A percentile compares a stretch with the other conserved stretches of the same genome.
phyloP scores from a whole-genome alignment of 2,888 invertebrate species.

The Napeogenes sylphis region DNA sequence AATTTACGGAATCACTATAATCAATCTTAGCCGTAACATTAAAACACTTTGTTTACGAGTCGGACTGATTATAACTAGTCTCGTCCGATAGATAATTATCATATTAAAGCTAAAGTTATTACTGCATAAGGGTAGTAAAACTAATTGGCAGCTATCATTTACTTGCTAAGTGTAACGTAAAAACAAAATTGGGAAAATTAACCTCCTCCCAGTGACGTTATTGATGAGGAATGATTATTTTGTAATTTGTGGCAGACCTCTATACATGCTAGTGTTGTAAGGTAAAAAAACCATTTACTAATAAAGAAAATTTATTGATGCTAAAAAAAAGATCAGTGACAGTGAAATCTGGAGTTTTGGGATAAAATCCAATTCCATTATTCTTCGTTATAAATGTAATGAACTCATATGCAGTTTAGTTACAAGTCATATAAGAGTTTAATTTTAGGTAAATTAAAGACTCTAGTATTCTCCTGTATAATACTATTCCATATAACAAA shows the following conservation, averaged over 20 bases:
- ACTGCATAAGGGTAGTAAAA: conserved; percentile 71
- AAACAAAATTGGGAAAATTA: conserved; percentile 67
- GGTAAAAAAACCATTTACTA: background rate
- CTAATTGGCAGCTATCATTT: conserved; percentile 3
- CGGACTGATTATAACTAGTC: conserved; percentile 53
- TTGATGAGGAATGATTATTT: conserved; percentile 69
- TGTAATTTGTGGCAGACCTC: conserved; percentile 58
- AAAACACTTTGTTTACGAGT: conserved; percentile 10
- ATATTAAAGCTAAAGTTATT: conserved; percentile 53
- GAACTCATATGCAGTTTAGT: no score
- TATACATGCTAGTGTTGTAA: conserved; percentile 5
- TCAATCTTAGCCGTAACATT: no score
- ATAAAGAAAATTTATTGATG: no score
- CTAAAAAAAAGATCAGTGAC: no score
- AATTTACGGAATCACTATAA: no score
- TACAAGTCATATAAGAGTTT: no score
- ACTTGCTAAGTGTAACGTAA: conserved; percentile 28
- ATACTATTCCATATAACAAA: no score
- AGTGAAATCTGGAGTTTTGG: no score
- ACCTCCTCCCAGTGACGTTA: conserved; percentile 67
- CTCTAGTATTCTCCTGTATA: no score
- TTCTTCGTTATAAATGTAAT: no score
- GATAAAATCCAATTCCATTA: no score
- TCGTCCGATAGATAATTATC: conserved; percentile 62
- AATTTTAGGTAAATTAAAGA: no score